A percentile compares a stretch with the other conserved stretches of the same genome.
Evolutionary conservation across 2,888 invertebrate genomes (phyloP).

Genomic region (Teleogryllus oceanicus): DNA sequence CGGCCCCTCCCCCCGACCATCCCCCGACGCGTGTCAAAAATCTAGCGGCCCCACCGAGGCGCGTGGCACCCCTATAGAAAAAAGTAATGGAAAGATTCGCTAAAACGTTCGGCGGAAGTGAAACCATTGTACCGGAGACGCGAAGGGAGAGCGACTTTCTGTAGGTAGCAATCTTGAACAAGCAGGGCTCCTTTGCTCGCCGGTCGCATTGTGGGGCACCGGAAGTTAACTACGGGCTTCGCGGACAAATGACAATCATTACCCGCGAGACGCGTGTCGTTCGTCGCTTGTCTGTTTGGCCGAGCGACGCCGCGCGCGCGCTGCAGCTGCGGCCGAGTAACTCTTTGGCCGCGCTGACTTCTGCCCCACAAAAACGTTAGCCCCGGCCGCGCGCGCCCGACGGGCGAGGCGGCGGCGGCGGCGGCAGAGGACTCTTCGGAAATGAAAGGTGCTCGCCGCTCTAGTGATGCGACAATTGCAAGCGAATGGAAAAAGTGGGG

Average conservation of each 20-base stretch:
- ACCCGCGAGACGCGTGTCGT: neutral
- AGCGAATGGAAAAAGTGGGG: too few relatives aligned
- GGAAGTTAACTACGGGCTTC: constrained; percentile 18
- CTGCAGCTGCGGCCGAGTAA: neutral
- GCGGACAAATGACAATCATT: constrained; percentile 3
- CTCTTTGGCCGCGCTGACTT: neutral
- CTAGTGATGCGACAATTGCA: too few relatives aligned
- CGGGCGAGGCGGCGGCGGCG: too few relatives aligned
- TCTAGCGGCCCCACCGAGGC: neutral
- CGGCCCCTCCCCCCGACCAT: neutral
- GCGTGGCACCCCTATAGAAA: neutral
- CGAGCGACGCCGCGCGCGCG: neutral
- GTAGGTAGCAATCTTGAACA: constrained; percentile 18
- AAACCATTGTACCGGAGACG: neutral
- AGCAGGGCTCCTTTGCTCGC: neutral
- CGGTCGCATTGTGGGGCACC: neutral
- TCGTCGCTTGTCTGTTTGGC: neutral
- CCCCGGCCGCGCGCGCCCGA: too few relatives aligned
- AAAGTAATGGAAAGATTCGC: constrained; percentile 3
- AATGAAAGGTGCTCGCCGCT: too few relatives aligned
- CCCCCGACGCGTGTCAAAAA: constrained; percentile 18
- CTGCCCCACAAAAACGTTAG: too few relatives aligned
- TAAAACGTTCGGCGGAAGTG: constrained; percentile 18
- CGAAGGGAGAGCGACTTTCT: neutral
- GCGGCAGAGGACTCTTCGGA: too few relatives aligned